Conservation (phyloP, 2,888 invertebrate species). For the Lottia gigantea region DNA sequence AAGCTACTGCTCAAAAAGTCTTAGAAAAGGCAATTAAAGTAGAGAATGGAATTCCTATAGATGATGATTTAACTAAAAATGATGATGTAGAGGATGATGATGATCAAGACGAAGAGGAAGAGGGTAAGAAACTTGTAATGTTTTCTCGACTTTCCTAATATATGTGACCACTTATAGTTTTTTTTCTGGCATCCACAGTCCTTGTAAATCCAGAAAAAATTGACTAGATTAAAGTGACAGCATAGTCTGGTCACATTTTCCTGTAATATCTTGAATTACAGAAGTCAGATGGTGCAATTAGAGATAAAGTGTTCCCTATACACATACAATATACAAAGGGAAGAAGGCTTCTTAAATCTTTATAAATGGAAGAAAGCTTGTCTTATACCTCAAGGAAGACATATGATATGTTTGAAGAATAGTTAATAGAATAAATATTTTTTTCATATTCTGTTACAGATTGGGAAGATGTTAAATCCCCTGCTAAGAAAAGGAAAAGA, state of each 20-base stretch:
- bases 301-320: not conserved
- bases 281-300: not conserved
- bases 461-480: slow-evolving; percentile 45
- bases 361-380: too few relatives aligned
- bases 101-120: slow-evolving; percentile 29
- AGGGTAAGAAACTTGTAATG: slow-evolving; percentile 19
- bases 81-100: slow-evolving; percentile 33
- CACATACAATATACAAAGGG: too few relatives aligned
- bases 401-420: too few relatives aligned
- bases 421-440: too few relatives aligned
- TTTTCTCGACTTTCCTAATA: slow-evolving; percentile 5
- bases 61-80: slow-evolving; percentile 29
- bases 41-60: slow-evolving; percentile 51
- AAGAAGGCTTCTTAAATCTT: too few relatives aligned
- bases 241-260: too few relatives aligned
- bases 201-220: too few relatives aligned
- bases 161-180: too few relatives aligned
- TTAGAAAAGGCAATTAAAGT: slow-evolving; percentile 80
- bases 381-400: too few relatives aligned
- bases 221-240: too few relatives aligned
- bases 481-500: slow-evolving; percentile 35
- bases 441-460: slow-evolving; percentile 25
- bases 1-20: slow-evolving; percentile 83
- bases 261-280: too few relatives aligned
- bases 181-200: too few relatives aligned